Evolutionary conservation across 2,888 invertebrate genomes (phyloP).

Genomic region (Chymomyza amoena): DNA sequence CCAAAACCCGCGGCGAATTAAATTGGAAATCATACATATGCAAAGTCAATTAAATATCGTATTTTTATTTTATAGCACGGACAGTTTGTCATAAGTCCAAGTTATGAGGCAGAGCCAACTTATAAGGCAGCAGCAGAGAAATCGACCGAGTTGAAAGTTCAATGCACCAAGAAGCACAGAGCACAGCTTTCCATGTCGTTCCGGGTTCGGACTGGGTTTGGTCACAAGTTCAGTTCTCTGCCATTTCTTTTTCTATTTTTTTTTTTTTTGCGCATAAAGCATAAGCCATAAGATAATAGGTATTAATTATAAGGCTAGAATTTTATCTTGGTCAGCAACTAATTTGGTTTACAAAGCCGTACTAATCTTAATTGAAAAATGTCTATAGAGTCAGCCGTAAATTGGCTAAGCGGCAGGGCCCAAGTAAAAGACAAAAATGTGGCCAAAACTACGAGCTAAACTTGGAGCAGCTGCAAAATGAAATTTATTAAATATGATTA

Average conservation of each 20-base stretch:
- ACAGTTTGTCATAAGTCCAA: slow-evolving; percentile 33
- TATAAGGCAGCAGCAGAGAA: slow-evolving; percentile 11
- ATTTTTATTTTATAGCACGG: background rate
- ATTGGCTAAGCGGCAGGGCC: background rate
- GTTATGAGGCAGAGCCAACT: background rate
- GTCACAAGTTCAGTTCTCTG: background rate
- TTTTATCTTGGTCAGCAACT: slow-evolving; percentile 14
- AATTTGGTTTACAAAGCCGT: slow-evolving; percentile 38
- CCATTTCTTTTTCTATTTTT: background rate
- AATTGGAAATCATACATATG: background rate
- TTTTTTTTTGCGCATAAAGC: background rate
- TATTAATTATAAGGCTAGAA: slow-evolving; percentile 43
- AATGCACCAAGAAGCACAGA: slow-evolving; percentile 35
- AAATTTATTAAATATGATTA: slow-evolving; percentile 17
- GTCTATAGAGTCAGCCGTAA: slow-evolving; percentile 22
- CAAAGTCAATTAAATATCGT: background rate
- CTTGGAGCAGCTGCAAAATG: slow-evolving; percentile 41
- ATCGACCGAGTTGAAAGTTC: slow-evolving; percentile 62
- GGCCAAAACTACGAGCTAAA: slow-evolving; percentile 28
- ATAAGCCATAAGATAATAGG: slow-evolving; percentile 31
- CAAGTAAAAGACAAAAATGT: background rate
- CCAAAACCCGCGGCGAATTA: background rate
- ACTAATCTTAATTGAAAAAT: slow-evolving; percentile 1
- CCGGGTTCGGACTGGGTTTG: background rate
- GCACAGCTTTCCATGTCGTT: background rate